Base-by-base conservation (phyloP, 2,797 vertebrate genomes). In the Falco novaeseelandiae region DNA sequence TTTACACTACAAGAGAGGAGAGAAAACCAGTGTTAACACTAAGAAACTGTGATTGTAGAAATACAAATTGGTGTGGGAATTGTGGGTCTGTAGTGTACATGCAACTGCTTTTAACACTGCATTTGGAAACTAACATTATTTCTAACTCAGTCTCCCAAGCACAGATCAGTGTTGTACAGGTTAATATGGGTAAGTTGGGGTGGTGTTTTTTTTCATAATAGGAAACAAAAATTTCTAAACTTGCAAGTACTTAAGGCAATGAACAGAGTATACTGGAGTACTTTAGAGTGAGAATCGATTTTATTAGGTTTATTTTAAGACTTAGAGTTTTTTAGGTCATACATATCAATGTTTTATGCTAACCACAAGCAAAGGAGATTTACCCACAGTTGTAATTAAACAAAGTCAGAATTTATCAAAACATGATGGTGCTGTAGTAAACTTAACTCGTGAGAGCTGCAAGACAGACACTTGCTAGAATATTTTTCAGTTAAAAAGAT, bases 31-130 rank as follows among this genome's bases (percentile, higher is more conserved):
- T 92, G 83, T 90, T 95, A 92, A 83, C 69, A 48, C 70, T 83
- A 30, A 69, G 66, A 90, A 93, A 87, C 65, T 83, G 88, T 95
- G 90, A 84, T 71, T 95, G 71, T 85, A 62, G 62, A 87, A 90
- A 77, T 71, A 90, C 70, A 81, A 74, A 94, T 67, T 74, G 67
- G 10, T 93, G 42, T 85, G 87, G 81, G 78, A 90, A 55, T 80
- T 90, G 57, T 83, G 59, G 26, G 32, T 52, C 61, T 87, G 40
- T 36, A 62, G 23, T 63, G 26, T 66, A 55, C 21, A 25, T 54
- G 44, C 29, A 76, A 34, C 65, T 48, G 30, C 42, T 93, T 90
- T 90, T 83, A 90, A 67, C 38, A 66, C 16, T 55, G 36, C 72
- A 12, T 84, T 82, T 70, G 78, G 66, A 96, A 90, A 80, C 18